Evolutionary conservation across 2,888 invertebrate genomes (phyloP).

Genomic region (Callyntrura guangdongensis): DNA sequence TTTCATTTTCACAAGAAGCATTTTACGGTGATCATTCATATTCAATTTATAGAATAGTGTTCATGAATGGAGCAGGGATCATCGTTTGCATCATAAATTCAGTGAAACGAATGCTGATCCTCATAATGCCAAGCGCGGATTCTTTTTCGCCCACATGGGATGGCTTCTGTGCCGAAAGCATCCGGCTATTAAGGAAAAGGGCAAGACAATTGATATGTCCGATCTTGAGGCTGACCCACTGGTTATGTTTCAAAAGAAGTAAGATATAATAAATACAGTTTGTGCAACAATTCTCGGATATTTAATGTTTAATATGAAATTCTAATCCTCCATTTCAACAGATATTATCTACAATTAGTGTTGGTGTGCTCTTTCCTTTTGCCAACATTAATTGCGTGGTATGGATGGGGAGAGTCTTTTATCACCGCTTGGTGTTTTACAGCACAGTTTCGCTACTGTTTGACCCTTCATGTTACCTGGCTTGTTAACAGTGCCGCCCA

Average conservation of each 20-base stretch:
- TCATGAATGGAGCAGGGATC: conserved; percentile 89
- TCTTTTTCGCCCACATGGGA: conserved; percentile 98
- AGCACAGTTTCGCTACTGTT: conserved; percentile 89
- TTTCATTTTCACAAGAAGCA: not conserved
- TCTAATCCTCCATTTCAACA: conserved; percentile 86
- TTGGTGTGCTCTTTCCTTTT: conserved; percentile 88
- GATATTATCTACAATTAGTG: conserved; percentile 89
- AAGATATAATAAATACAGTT: too few species aligned
- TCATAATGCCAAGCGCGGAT: conserved; percentile 96
- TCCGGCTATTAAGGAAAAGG: conserved; percentile 94
- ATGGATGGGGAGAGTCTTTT: conserved; percentile 90
- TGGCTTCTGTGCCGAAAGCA: conserved; percentile 97
- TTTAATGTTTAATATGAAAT: too few species aligned
- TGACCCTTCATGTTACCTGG: conserved; percentile 90
- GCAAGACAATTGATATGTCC: conserved; percentile 93
- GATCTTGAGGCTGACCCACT: conserved; percentile 94
- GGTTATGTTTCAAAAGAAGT: conserved; percentile 95
- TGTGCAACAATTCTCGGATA: too few species aligned
- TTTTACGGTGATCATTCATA: not conserved
- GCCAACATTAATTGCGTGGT: conserved; percentile 89
- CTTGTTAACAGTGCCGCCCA: conserved; percentile 94
- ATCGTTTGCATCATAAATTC: conserved; percentile 95
- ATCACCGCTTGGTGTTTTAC: conserved; percentile 88
- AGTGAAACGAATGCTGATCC: conserved; percentile 98
- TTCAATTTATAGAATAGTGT: conserved; percentile 85